phyloP scores from a whole-genome alignment of 2,113 vertebrate genomes.

The Pungitius pungitius region DNA sequence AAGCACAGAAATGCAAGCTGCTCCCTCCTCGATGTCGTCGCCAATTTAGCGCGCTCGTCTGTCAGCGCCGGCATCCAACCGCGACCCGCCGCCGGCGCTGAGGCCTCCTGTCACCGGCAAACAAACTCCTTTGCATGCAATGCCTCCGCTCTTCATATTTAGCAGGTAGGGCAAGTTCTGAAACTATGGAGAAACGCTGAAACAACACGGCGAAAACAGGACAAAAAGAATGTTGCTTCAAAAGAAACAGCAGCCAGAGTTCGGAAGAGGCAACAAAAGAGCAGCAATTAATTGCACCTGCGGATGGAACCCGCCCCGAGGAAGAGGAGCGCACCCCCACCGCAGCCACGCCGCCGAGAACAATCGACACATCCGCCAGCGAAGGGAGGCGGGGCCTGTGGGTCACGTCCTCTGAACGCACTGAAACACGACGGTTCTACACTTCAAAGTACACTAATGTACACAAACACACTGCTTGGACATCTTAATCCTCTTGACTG shows the following conservation, averaged over 20 bases:
- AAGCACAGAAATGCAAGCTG: constrained; percentile 67
- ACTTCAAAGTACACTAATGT: background rate
- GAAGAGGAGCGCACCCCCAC: constrained; percentile 44
- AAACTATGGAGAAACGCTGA: background rate
- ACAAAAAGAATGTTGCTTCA: background rate
- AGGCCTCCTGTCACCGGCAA: constrained; percentile 63
- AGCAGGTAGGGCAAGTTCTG: constrained; percentile 72
- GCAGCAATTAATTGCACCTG: constrained; percentile 23
- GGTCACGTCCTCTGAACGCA: constrained; percentile 14
- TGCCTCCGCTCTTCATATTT: constrained; percentile 51
- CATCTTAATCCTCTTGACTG: constrained; percentile 38
- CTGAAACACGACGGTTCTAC: background rate
- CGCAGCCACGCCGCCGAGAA: constrained; percentile 36
- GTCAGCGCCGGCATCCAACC: constrained; percentile 75
- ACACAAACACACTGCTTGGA: constrained; percentile 13
- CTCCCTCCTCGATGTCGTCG: constrained; percentile 65
- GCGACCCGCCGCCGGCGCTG: constrained; percentile 73
- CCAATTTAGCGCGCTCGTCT: constrained; percentile 75
- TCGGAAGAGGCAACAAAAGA: constrained; percentile 45
- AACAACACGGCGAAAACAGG: background rate
- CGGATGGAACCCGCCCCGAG: constrained; percentile 42
- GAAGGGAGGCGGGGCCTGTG: no score
- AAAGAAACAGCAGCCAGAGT: background rate
- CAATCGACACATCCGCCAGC: constrained; percentile 30
- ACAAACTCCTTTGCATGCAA: constrained; percentile 69